Evolutionary conservation across 2,888 invertebrate species (phyloP).

Genomic region (Malacosoma neustria): DNA sequence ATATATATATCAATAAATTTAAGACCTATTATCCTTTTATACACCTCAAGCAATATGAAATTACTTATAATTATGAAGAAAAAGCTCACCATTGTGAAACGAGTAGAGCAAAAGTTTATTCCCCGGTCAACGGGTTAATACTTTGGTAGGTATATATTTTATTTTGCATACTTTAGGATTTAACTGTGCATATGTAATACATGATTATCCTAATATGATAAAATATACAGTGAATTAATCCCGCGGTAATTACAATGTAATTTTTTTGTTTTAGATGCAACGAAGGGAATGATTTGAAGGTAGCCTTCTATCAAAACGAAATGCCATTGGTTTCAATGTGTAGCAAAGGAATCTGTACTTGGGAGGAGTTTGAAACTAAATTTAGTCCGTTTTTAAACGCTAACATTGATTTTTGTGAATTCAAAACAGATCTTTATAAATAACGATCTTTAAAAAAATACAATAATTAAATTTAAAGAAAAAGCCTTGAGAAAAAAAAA

Average conservation of each 20-base stretch:
- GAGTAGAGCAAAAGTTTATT: no score
- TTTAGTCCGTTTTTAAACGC: conserved; percentile 30
- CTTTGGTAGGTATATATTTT: no score
- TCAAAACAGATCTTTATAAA: conserved; percentile 10
- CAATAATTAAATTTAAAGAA: no score
- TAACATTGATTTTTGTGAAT: conserved; percentile 27
- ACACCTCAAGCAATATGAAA: no score
- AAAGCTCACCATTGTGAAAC: no score
- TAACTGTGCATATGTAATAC: conserved; percentile 47
- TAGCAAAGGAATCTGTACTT: conserved; percentile 42
- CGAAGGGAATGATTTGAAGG: conserved; percentile 27
- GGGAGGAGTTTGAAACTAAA: conserved; percentile 44
- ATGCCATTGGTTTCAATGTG: conserved; percentile 44
- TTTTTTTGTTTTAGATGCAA: conserved; percentile 35
- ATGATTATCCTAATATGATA: neutral
- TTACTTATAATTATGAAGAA: no score
- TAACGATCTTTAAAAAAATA: neutral
- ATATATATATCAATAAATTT: no score
- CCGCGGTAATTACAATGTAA: no score
- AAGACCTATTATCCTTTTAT: no score
- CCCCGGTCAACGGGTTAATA: no score
- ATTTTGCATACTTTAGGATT: conserved; percentile 80
- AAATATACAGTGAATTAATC: no score
- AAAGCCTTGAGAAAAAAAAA: no score
- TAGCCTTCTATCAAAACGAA: conserved; percentile 52